Percentiles rank a stretch among this genome's conserved stretches.
These are phyloP conservation scores for Zalophus californianus DNA, from an alignment of 2,797 vertebrate genomes.

Conservation along the genomic window DNA sequence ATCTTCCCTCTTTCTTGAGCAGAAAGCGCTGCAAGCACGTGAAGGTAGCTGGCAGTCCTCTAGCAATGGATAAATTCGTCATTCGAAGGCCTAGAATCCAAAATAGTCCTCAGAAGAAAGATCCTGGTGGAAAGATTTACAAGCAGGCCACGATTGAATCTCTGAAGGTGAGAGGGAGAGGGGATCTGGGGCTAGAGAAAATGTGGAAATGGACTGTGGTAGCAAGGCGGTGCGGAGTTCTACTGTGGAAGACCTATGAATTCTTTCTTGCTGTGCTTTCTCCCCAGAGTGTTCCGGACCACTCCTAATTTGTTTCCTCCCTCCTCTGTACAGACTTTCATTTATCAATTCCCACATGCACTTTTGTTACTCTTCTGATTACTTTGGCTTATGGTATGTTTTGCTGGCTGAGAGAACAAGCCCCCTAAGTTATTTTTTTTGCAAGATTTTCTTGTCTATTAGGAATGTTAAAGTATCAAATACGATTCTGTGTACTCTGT, in stretches of 20 bases:
- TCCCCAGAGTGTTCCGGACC: not conserved
- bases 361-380: not conserved
- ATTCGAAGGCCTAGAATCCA: constrained; percentile 88
- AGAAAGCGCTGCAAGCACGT: constrained; percentile 37
- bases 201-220: not conserved
- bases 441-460: not conserved
- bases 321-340: not conserved
- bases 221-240: not conserved
- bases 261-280: not conserved
- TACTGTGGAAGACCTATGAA: not conserved
- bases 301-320: not conserved
- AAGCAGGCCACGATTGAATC: constrained; percentile 94
- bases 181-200: constrained; percentile 23
- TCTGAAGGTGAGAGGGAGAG: constrained; percentile 90
- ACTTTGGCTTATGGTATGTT: not conserved
- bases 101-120: constrained; percentile 79
- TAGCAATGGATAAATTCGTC: constrained; percentile 93
- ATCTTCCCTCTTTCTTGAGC: constrained; percentile 56
- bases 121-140: constrained; percentile 86
- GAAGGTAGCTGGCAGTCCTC: constrained; percentile 27
- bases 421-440: not conserved
- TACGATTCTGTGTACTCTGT: not conserved
- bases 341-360: not conserved
- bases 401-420: not conserved
- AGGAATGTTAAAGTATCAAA: constrained; percentile 9